A percentile compares a stretch with the other conserved stretches of the same genome.
Evolutionary conservation across 2,797 vertebrate species (phyloP).

Genomic region (Glossophaga mutica): DNA sequence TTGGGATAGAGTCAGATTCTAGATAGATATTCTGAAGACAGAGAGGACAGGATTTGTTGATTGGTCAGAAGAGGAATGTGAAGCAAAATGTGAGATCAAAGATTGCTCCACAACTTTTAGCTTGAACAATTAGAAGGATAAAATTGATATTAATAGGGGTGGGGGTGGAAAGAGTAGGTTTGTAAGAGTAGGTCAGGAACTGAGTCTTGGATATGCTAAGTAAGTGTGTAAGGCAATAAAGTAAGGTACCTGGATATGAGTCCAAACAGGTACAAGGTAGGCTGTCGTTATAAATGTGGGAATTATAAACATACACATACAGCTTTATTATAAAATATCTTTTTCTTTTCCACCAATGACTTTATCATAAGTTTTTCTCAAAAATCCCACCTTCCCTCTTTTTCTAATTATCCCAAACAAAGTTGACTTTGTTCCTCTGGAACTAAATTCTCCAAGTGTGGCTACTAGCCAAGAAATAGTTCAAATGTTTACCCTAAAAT

Average conservation of each 20-base stretch:
- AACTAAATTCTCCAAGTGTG: neutral
- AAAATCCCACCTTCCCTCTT: neutral
- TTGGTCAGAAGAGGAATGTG: neutral
- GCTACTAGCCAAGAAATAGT: neutral
- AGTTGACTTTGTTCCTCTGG: neutral
- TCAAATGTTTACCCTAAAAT: neutral
- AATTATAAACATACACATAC: neutral
- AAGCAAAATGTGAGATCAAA: neutral
- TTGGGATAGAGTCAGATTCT: neutral
- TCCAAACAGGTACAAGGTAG: neutral
- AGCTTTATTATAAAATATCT: neutral
- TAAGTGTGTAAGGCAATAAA: neutral
- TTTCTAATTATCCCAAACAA: neutral
- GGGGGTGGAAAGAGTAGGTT: neutral
- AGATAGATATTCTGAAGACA: neutral
- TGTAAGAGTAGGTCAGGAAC: neutral
- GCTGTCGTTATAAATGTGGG: neutral
- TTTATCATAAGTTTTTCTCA: neutral
- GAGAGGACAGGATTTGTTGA: neutral
- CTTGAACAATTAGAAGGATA: neutral
- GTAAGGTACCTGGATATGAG: neutral
- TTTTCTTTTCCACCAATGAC: neutral
- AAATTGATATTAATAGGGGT: neutral
- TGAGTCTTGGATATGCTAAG: neutral
- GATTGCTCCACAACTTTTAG: neutral